These are phyloP conservation scores for Xiphophorus hellerii DNA, from an alignment of 2,113 vertebrate species.

Conservation along the genomic window DNA sequence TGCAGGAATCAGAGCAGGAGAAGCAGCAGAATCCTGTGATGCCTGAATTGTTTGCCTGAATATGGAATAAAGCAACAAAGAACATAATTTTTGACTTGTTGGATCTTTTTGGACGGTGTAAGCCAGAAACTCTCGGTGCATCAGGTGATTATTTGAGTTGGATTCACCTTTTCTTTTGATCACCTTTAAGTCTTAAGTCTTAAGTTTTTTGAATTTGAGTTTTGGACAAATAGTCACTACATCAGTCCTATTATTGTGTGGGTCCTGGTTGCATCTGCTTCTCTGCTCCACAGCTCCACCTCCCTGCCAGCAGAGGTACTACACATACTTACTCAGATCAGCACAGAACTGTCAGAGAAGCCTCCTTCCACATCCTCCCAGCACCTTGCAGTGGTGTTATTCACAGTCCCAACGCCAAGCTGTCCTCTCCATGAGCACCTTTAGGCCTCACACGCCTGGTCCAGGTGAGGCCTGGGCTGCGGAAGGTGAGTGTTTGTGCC, in stretches of 20 bases:
- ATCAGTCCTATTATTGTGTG: not conserved
- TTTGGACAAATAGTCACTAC: too few species aligned
- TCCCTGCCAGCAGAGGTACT: constrained; percentile 46
- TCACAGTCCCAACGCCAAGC: constrained; percentile 13
- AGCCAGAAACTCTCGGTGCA: too few species aligned
- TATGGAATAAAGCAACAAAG: too few species aligned
- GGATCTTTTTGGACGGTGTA: too few species aligned
- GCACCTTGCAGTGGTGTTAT: not conserved
- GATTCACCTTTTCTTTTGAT: too few species aligned
- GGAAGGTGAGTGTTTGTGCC: constrained; percentile 3
- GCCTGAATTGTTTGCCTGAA: too few species aligned
- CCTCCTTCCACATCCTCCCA: not conserved
- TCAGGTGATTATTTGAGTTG: too few species aligned
- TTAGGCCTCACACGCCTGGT: constrained; percentile 5
- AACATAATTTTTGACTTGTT: too few species aligned
- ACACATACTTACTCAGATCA: not conserved
- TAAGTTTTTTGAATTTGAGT: too few species aligned
- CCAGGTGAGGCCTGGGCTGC: not conserved
- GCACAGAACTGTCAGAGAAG: not conserved
- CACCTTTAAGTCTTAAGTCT: too few species aligned
- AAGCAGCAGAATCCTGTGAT: too few species aligned
- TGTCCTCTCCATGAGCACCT: constrained; percentile 12
- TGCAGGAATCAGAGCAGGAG: too few species aligned
- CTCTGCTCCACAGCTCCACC: constrained; percentile 30
- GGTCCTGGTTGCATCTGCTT: not conserved